A percentile compares a stretch with the other conserved stretches of the same genome.
phyloP scores from a whole-genome alignment of 2,113 vertebrate species.

The Brachirus orientalis region DNA sequence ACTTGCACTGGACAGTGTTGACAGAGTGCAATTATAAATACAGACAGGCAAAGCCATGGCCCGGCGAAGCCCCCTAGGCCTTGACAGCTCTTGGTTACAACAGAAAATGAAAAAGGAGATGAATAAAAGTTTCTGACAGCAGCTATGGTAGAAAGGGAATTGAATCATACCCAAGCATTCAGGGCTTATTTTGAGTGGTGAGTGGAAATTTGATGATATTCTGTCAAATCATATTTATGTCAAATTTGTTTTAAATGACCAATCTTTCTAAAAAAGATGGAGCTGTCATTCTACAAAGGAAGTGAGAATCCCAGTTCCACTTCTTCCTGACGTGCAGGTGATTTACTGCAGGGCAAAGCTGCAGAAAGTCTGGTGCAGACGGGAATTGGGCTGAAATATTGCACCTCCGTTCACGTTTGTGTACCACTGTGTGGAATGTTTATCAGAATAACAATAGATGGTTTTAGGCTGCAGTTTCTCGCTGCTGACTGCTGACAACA shows the following conservation, averaged over 20 bases:
- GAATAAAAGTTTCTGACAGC: slow-evolving; percentile 70
- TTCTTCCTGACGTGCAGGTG: slow-evolving; percentile 15
- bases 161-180: slow-evolving; percentile 69
- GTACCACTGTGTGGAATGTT: slow-evolving; percentile 13
- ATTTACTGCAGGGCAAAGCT: slow-evolving; percentile 30
- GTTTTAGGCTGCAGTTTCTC: slow-evolving; percentile 1
- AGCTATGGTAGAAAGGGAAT: slow-evolving; percentile 57
- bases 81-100: slow-evolving; percentile 69
- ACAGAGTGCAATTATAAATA: slow-evolving; percentile 77
- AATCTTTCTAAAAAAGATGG: slow-evolving; percentile 43
- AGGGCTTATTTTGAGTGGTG: slow-evolving; percentile 54
- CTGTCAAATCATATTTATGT: slow-evolving; percentile 68
- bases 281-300: slow-evolving; percentile 42
- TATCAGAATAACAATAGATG: slow-evolving; percentile 2
- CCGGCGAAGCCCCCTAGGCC: slow-evolving; percentile 59
- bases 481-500: slow-evolving; percentile 4
- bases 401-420: slow-evolving; percentile 10
- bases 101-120: slow-evolving; percentile 75
- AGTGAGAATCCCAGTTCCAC: slow-evolving; percentile 7
- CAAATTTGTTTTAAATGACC: slow-evolving; percentile 64
- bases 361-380: background rate
- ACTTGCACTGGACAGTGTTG: slow-evolving; percentile 69
- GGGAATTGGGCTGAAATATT: slow-evolving; percentile 11
- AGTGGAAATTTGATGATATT: slow-evolving; percentile 63
- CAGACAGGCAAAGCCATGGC: slow-evolving; percentile 57